A percentile compares a stretch with the other conserved stretches of the same genome.
Conservation (phyloP, 2,113 vertebrate genomes). For the Microcebus lehilahytsara region DNA sequence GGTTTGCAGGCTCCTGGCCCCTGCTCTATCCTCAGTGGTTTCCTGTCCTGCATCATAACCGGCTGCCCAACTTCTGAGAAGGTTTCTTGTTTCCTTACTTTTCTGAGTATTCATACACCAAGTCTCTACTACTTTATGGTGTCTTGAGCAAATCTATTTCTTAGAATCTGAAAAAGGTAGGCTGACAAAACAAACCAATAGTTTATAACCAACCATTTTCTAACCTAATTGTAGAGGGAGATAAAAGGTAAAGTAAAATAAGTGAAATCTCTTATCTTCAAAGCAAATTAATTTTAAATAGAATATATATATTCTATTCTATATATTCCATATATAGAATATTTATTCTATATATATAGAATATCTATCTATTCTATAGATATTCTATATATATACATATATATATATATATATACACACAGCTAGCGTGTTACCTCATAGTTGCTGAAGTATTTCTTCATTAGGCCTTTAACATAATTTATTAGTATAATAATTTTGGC, state of each 20-base stretch:
- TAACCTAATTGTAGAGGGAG: neutral
- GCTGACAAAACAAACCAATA: neutral
- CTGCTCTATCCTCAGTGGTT: rapidly evolving
- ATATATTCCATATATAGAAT: too few relatives aligned
- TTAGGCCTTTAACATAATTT: too few relatives aligned
- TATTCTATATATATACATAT: too few relatives aligned
- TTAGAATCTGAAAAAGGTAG: neutral
- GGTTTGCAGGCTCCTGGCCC: neutral
- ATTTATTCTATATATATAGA: too few relatives aligned
- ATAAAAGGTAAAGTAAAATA: neutral
- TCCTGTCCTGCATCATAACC: neutral
- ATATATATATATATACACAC: constrained; percentile 62
- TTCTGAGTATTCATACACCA: neutral
- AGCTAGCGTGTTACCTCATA: too few relatives aligned
- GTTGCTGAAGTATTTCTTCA: too few relatives aligned
- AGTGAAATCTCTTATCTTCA: neutral
- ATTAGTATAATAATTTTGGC: too few relatives aligned
- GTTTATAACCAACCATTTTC: neutral
- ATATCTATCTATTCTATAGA: too few relatives aligned
- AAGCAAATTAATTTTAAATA: too few relatives aligned
- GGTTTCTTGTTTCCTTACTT: neutral
- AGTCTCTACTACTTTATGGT: neutral
- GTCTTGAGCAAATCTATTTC: neutral
- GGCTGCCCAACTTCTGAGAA: neutral
- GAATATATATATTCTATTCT: too few relatives aligned